Evolutionary conservation across 2,888 invertebrate species (phyloP).

Genomic region (Drosophila aldrichi): DNA sequence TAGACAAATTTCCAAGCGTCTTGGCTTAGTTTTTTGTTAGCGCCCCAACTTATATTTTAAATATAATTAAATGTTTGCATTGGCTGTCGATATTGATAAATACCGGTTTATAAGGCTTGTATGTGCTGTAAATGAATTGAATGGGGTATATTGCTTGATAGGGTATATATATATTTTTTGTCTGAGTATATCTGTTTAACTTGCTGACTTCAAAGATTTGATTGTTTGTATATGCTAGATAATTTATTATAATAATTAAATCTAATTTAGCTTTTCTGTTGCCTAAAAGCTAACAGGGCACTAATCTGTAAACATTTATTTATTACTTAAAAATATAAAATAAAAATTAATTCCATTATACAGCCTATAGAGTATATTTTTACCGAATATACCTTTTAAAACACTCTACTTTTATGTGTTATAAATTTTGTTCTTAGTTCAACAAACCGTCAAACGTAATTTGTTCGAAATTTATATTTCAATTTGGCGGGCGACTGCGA

Average conservation of each 20-base stretch:
- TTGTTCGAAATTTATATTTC: constrained; percentile 25
- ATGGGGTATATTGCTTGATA: neutral
- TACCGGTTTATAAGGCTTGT: constrained; percentile 52
- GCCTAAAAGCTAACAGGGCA: too few species aligned
- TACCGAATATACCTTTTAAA: neutral
- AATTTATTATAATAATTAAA: too few species aligned
- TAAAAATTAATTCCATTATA: too few species aligned
- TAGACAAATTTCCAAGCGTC: neutral
- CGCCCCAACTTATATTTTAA: constrained; percentile 16
- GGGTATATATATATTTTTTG: neutral
- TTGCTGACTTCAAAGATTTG: too few species aligned
- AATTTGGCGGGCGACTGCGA: constrained; percentile 22
- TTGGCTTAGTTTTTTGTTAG: constrained; percentile 8
- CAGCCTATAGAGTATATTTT: neutral
- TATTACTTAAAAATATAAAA: too few species aligned
- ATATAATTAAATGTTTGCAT: constrained; percentile 40
- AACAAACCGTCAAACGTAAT: constrained; percentile 56
- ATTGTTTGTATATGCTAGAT: too few species aligned
- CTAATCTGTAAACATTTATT: neutral
- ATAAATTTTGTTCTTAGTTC: constrained; percentile 47
- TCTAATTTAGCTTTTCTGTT: neutral
- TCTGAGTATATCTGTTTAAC: too few species aligned
- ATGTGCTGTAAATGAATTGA: neutral
- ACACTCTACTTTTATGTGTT: neutral
- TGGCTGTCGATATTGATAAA: constrained; percentile 31